phyloP scores from a whole-genome alignment of 2,113 vertebrate species.

The Centropus unirufus region DNA sequence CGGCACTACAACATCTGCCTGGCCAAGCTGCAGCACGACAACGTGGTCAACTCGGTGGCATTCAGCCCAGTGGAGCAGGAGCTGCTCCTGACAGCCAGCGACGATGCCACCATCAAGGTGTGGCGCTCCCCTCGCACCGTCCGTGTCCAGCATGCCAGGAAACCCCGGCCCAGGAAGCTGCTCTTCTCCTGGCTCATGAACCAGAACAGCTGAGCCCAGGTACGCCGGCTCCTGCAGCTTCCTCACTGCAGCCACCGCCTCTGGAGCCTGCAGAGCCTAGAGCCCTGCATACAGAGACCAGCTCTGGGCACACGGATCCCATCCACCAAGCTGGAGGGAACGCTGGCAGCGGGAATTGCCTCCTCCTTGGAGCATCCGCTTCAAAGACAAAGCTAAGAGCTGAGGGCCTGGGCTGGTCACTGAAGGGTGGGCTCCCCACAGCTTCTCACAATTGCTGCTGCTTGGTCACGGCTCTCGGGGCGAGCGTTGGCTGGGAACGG shows the following conservation, averaged over 20 bases:
- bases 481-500: neutral
- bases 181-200: constrained; percentile 84
- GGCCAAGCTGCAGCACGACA: constrained; percentile 90
- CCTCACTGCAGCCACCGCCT: constrained; percentile 31
- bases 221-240: constrained; percentile 15
- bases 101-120: constrained; percentile 92
- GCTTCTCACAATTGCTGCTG: constrained; percentile 28
- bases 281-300: constrained; percentile 1
- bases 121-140: constrained; percentile 88
- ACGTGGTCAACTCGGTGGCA: constrained; percentile 95
- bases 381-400: neutral
- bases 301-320: neutral
- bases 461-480: neutral
- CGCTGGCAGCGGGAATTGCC: neutral
- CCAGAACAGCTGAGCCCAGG: constrained; percentile 73
- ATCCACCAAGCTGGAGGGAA: neutral
- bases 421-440: constrained; percentile 6
- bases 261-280: constrained; percentile 28
- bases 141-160: constrained; percentile 72
- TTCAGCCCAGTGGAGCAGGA: constrained; percentile 96
- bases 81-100: constrained; percentile 91
- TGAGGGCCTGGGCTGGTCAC: neutral
- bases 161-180: constrained; percentile 65
- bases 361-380: neutral
- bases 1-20: constrained; percentile 96